Conservation (phyloP, 2,113 vertebrate species). For the Genyomyrus donnyi region DNA sequence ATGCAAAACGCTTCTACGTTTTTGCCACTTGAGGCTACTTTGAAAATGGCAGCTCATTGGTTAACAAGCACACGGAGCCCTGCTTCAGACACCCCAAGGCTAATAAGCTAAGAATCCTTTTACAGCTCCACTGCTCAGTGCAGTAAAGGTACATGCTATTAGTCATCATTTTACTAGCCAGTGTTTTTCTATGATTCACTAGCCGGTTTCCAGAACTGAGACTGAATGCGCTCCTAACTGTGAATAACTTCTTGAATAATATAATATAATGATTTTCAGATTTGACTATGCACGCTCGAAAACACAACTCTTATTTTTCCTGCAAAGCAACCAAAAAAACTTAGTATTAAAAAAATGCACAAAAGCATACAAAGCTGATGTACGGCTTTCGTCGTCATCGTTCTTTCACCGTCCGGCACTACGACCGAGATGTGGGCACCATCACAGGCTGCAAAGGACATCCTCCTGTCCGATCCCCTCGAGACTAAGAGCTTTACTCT, state of each 20-base stretch:
- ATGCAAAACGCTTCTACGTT: neutral
- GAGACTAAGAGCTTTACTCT: neutral
- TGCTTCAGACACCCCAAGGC: neutral
- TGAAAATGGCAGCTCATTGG: neutral
- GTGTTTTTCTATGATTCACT: neutral
- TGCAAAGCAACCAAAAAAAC: neutral
- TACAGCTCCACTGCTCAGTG: neutral
- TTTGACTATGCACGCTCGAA: neutral
- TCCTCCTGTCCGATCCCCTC: neutral
- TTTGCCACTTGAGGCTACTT: neutral
- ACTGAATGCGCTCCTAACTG: neutral
- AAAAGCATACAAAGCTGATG: neutral
- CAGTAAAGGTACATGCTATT: neutral
- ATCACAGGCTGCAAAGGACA: neutral
- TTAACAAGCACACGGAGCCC: neutral
- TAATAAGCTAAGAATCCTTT: neutral
- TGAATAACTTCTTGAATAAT: neutral
- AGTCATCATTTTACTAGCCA: neutral
- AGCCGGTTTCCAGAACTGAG: neutral
- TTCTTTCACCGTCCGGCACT: neutral
- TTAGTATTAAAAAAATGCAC: neutral
- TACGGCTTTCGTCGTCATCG: neutral
- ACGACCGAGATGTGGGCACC: neutral
- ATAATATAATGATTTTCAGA: neutral
- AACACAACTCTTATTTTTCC: neutral